These are phyloP conservation scores for Drosophila peninsularis DNA, from an alignment of 2,888 invertebrate species.

Conservation along the genomic window DNA sequence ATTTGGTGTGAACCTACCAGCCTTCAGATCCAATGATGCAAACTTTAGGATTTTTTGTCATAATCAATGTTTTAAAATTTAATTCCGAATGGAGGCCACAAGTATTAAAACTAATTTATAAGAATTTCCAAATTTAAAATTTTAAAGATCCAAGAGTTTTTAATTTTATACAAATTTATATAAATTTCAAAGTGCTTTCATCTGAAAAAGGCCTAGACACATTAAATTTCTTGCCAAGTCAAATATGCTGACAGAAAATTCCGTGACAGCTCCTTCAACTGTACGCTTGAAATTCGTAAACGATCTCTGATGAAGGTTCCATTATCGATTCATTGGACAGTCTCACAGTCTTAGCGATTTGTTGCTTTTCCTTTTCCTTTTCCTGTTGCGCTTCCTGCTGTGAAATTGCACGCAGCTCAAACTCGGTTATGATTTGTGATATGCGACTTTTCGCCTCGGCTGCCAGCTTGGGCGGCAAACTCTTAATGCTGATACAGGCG, in stretches of 20 bases:
- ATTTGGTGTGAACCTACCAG: slow-evolving; percentile 52
- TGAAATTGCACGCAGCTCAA: slow-evolving; percentile 79
- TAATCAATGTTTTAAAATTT: slow-evolving; percentile 33
- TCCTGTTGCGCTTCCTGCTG: slow-evolving; percentile 62
- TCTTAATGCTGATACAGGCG: slow-evolving; percentile 76
- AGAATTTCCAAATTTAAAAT: slow-evolving; percentile 11
- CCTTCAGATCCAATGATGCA: slow-evolving; percentile 72
- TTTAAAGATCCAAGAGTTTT: not conserved
- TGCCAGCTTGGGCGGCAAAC: slow-evolving; percentile 76
- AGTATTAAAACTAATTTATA: slow-evolving; percentile 11
- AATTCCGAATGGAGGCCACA: slow-evolving; percentile 20
- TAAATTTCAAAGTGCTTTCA: slow-evolving; percentile 25
- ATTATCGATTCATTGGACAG: slow-evolving; percentile 14
- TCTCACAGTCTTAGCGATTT: slow-evolving; percentile 10
- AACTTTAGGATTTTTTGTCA: slow-evolving; percentile 56
- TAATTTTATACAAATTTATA: slow-evolving; percentile 33
- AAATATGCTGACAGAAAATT: slow-evolving; percentile 20
- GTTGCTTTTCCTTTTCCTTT: slow-evolving; percentile 10
- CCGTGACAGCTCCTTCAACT: slow-evolving; percentile 41
- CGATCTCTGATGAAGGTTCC: slow-evolving; percentile 36
- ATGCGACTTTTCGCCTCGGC: slow-evolving; percentile 79
- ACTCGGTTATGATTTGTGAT: slow-evolving; percentile 78
- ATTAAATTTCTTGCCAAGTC: slow-evolving; percentile 3
- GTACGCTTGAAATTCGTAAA: slow-evolving; percentile 61
- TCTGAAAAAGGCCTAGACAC: slow-evolving; percentile 19